Conservation (phyloP, 2,888 invertebrate species). For the Brachyptera putata region DNA sequence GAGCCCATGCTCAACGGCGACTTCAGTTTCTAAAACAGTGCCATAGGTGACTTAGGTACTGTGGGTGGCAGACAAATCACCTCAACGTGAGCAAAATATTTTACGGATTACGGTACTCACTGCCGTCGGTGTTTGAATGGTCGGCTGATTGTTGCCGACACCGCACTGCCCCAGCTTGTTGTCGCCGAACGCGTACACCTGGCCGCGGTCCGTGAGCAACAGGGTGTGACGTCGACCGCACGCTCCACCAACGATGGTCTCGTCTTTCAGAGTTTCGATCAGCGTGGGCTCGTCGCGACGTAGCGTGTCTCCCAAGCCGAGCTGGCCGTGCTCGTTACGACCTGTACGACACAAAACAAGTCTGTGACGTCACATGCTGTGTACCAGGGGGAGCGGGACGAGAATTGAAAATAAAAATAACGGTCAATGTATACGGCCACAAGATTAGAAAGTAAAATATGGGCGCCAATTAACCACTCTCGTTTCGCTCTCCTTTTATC, state of each 20-base stretch:
- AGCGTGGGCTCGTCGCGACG: conserved; percentile 71
- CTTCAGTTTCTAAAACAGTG: too few relatives aligned
- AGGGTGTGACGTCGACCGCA: conserved; percentile 84
- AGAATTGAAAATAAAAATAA: neutral
- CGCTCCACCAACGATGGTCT: conserved; percentile 80
- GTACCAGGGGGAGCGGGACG: neutral
- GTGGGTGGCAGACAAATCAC: too few relatives aligned
- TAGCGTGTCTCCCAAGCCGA: conserved; percentile 75
- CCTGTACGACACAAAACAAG: conserved; percentile 42
- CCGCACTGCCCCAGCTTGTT: conserved; percentile 93
- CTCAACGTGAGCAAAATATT: too few relatives aligned
- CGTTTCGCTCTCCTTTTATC: too few relatives aligned
- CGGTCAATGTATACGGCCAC: too few relatives aligned
- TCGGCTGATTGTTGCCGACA: conserved; percentile 59
- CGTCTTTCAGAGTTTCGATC: conserved; percentile 68
- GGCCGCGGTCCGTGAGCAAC: conserved; percentile 80
- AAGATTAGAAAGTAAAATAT: too few relatives aligned
- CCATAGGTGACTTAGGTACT: too few relatives aligned
- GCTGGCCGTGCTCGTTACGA: conserved; percentile 78
- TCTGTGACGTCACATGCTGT: neutral
- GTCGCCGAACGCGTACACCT: conserved; percentile 85
- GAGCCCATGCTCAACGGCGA: too few relatives aligned
- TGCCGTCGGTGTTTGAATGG: too few relatives aligned
- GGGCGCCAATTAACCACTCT: too few relatives aligned
- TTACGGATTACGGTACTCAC: too few relatives aligned